Evolutionary conservation across 2,888 invertebrate genomes (phyloP).

Genomic region (Conomelus anceps): DNA sequence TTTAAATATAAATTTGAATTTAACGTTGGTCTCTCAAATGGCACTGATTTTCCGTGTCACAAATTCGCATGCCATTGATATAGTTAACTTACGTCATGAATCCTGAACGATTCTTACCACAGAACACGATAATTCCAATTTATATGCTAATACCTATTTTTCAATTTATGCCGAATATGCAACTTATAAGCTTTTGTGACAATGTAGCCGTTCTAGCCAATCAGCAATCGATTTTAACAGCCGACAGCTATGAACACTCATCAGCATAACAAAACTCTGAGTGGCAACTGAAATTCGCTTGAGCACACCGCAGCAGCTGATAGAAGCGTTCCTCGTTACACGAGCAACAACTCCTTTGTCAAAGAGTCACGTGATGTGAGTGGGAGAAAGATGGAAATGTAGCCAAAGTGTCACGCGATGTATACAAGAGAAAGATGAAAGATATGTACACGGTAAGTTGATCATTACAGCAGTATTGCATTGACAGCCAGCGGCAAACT

Average conservation of each 20-base stretch:
- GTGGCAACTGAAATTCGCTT: neutral
- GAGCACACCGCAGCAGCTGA: neutral
- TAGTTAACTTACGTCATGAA: too few relatives aligned
- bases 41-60: too few relatives aligned
- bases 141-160: neutral
- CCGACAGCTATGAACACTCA: neutral
- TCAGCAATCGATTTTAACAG: neutral
- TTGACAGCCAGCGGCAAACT: neutral
- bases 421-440: neutral
- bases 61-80: too few relatives aligned
- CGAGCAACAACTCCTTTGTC: too few relatives aligned
- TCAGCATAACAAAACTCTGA: neutral
- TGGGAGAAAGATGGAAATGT: neutral
- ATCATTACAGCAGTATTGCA: neutral
- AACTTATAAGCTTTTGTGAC: neutral
- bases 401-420: neutral
- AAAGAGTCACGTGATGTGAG: neutral
- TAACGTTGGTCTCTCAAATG: too few relatives aligned
- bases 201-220: neutral
- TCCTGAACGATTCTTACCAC: too few relatives aligned
- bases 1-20: too few relatives aligned
- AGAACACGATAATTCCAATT: neutral
- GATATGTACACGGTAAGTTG: neutral
- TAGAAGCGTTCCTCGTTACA: neutral
- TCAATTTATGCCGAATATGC: neutral